Percentiles rank a stretch among this genome's conserved stretches.
These are phyloP conservation scores for Otis tarda DNA, from an alignment of 2,113 vertebrate species.

Conservation along the genomic window DNA sequence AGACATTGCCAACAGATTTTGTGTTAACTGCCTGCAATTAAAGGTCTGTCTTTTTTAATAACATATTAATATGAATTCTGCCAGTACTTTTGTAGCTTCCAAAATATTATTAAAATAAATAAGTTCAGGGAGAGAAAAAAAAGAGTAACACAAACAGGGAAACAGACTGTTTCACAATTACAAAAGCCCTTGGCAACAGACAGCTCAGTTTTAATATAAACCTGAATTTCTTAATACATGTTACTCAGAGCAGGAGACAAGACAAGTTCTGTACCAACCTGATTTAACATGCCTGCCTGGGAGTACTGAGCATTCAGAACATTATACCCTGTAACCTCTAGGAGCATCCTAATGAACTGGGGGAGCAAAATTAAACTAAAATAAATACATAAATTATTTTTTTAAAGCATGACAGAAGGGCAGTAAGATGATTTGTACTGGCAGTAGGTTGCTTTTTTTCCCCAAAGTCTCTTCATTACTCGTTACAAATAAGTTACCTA, in stretches of 20 bases:
- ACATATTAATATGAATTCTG: not conserved
- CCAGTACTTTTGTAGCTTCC: conserved; percentile 13
- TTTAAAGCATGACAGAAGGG: not conserved
- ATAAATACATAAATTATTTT: not conserved
- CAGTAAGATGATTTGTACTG: not conserved
- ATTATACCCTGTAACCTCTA: not conserved
- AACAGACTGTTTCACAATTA: not conserved
- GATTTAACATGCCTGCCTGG: not conserved
- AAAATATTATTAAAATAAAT: conserved; percentile 51
- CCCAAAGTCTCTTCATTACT: not conserved
- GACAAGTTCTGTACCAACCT: not conserved
- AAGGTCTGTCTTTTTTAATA: conserved; percentile 20
- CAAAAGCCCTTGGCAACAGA: not conserved
- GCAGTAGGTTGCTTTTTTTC: not conserved
- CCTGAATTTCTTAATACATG: not conserved
- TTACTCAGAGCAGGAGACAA: not conserved
- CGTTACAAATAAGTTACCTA: conserved; percentile 47
- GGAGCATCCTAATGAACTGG: not conserved
- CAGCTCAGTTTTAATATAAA: not conserved
- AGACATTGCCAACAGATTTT: conserved; percentile 34
- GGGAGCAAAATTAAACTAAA: not conserved
- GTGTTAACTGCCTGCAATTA: conserved; percentile 53
- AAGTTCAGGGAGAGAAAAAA: not conserved
- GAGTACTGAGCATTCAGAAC: not conserved
- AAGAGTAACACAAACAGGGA: not conserved